Base-by-base conservation (phyloP, 2,797 vertebrate genomes). In the Sebastes minor region DNA sequence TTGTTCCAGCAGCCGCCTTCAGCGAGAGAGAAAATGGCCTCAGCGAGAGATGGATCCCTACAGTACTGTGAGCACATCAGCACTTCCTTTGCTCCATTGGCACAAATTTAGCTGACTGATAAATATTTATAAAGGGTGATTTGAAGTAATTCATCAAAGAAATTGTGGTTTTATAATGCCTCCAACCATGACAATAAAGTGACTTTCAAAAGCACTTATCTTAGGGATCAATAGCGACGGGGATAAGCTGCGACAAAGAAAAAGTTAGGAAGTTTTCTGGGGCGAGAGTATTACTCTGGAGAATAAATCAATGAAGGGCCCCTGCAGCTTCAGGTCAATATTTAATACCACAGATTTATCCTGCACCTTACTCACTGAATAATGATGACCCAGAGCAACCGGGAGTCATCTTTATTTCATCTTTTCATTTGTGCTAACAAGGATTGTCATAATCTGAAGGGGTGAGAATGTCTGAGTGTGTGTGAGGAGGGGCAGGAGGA, bases 61-160 rank as follows among this genome's bases (percentile, higher is more conserved):
- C 30, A 52, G 63, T 65, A 81, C 71, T 74, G 62, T 56, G 55
- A 78, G 59, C 71, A 66, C 81, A 83, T 92, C 86, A 90, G 88
- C 88, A 89, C 67, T 84, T 89, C 76, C 67, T 83, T 64, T 86
- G 88, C 78, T 91, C 86, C 67, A 74, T 22, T 87, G 89, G 84
- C 87, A 89, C 78, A 83, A 71, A 89, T 84, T 90, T 86, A 86
- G 85, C 86, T 87, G 64, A 84, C 82, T 82, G 77, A 83, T 94
- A 88, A 91, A 93, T 95, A 93, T 93, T 92, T 91, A 92, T 91
- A 76, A 88, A 83, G 79, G 30, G 33, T 74, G 23, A 91, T 92
- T 84, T 92, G 56, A 73, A 83, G 83, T 80, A 72, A 89, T 89
- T 88, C 71, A 86, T 91, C 89, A 90, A 84, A 85, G 30, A 84